phyloP scores from a whole-genome alignment of 2,113 vertebrate species.

The Sminthopsis crassicaudata region DNA sequence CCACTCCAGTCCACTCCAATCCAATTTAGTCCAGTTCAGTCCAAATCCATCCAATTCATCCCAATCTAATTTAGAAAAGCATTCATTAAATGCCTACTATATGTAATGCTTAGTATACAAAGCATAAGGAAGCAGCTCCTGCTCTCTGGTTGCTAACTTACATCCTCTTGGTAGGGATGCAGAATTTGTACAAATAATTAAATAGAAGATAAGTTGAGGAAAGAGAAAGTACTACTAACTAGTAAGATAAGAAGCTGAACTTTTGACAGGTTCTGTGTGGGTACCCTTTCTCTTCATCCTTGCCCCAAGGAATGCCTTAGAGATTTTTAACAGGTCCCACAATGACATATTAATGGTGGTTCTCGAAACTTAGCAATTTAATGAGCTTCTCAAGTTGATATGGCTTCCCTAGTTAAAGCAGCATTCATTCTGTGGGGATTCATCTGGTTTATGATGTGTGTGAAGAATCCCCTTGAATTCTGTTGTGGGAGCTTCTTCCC shows the following conservation, averaged over 20 bases:
- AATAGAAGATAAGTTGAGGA: neutral
- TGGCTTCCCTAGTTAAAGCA: neutral
- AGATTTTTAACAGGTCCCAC: neutral
- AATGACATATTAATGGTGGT: neutral
- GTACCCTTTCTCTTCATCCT: neutral
- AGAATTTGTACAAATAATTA: neutral
- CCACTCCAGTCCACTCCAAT: too few species aligned
- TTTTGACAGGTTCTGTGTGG: neutral
- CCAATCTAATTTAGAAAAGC: neutral
- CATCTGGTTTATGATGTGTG: neutral
- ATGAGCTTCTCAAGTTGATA: neutral
- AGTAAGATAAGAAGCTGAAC: neutral
- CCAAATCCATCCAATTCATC: neutral
- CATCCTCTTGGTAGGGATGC: neutral
- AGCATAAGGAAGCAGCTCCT: too few species aligned
- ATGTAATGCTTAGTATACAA: neutral
- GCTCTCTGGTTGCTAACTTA: too few species aligned
- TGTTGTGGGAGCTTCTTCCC: neutral
- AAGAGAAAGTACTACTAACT: neutral
- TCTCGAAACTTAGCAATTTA: neutral
- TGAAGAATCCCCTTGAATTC: neutral
- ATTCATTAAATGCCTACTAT: neutral
- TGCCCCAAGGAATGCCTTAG: neutral
- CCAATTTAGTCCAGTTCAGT: neutral
- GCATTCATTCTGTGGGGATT: neutral